phyloP scores from a whole-genome alignment of 2,888 invertebrate genomes.

The Drosophila putrida region DNA sequence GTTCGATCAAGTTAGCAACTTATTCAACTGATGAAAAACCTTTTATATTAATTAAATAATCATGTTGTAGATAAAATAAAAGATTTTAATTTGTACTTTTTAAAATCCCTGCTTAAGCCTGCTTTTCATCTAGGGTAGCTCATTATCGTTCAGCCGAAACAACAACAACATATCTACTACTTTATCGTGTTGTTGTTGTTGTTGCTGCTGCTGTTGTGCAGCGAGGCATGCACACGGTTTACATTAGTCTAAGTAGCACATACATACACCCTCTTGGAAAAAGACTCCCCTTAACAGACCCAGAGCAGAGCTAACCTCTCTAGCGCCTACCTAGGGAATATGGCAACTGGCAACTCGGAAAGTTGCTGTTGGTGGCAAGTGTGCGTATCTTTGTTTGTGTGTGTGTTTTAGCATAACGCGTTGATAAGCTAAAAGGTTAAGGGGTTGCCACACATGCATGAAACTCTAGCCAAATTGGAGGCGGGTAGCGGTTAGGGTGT shows the following conservation, averaged over 20 bases:
- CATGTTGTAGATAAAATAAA: no score
- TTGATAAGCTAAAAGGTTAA: constrained; percentile 76
- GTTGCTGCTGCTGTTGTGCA: constrained; percentile 62
- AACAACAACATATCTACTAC: constrained; percentile 1
- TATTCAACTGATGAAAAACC: no score
- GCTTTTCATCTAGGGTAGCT: constrained; percentile 6
- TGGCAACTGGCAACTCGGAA: constrained; percentile 29
- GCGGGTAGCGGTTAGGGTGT: neutral
- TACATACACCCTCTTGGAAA: constrained; percentile 5
- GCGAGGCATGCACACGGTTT: constrained; percentile 78
- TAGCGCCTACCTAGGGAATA: constrained; percentile 50
- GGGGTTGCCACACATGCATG: constrained; percentile 54
- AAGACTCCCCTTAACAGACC: constrained; percentile 13
- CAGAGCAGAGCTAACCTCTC: constrained; percentile 28
- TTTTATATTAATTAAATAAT: no score
- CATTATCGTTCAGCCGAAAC: neutral
- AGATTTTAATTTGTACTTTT: neutral
- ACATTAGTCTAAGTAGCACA: constrained; percentile 79
- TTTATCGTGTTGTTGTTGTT: constrained; percentile 45
- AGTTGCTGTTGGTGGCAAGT: constrained; percentile 21
- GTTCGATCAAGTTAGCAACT: no score
- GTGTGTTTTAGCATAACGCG: constrained; percentile 69
- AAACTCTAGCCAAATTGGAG: constrained; percentile 14
- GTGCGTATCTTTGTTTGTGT: constrained; percentile 4
- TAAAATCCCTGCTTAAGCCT: neutral